Conservation (phyloP, 2,113 vertebrate species). For the Syngnathoides biaculeatus region DNA sequence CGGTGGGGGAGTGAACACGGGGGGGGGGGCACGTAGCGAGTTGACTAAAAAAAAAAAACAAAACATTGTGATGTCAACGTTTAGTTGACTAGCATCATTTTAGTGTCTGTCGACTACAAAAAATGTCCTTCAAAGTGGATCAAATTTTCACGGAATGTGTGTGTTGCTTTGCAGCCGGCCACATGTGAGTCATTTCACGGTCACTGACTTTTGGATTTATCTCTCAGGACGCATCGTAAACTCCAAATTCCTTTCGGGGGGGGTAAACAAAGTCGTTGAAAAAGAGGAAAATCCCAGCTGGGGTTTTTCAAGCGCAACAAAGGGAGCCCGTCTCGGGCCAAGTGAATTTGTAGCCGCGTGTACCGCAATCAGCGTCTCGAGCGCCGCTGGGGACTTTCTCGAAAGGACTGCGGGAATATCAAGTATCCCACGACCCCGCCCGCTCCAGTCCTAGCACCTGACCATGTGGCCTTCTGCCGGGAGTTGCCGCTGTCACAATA, state of each 20-base stretch:
- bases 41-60: too few relatives aligned
- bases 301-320: conserved; percentile 22
- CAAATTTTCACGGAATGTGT: neutral
- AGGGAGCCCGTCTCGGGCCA: conserved; percentile 32
- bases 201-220: conserved; percentile 1
- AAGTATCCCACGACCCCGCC: conserved; percentile 42
- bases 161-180: neutral
- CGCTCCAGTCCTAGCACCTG: conserved; percentile 53
- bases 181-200: neutral
- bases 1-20: too few relatives aligned
- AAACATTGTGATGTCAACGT: too few relatives aligned
- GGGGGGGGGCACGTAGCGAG: too few relatives aligned
- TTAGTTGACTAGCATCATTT: too few relatives aligned
- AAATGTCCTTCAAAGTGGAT: neutral
- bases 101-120: too few relatives aligned
- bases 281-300: conserved; percentile 33
- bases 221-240: neutral
- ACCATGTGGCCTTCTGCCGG: conserved; percentile 57
- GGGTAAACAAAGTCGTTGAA: neutral
- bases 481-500: conserved; percentile 67
- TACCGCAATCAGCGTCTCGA: conserved; percentile 52
- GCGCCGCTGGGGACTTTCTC: conserved; percentile 48
- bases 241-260: neutral
- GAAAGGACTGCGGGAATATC: conserved; percentile 55
- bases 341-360: conserved; percentile 34